These are phyloP conservation scores for Tonatia bakeri DNA, from an alignment of 2,113 vertebrate species.

Conservation along the genomic window DNA sequence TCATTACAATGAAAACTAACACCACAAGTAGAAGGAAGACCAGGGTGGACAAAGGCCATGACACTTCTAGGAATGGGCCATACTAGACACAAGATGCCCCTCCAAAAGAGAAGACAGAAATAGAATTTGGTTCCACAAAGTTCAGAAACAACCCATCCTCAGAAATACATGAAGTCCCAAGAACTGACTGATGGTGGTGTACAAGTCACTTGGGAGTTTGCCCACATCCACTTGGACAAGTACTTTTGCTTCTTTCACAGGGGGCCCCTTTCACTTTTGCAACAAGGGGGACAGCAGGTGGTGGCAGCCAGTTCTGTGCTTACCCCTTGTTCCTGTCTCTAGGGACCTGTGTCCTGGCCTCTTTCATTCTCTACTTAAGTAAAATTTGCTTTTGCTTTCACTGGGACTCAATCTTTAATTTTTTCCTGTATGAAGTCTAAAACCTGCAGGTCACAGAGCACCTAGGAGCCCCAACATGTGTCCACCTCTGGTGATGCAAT, in stretches of 20 bases:
- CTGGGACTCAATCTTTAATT: not conserved
- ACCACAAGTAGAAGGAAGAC: not conserved
- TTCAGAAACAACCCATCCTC: not conserved
- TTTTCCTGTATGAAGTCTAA: not conserved
- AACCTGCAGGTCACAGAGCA: not conserved
- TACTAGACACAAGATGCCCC: not conserved
- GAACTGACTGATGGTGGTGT: not conserved
- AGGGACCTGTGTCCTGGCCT: not conserved
- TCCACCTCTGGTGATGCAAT: not conserved
- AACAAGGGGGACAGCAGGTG: not conserved
- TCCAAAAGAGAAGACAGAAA: not conserved
- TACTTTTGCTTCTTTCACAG: not conserved
- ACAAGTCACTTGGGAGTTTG: not conserved
- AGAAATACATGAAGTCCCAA: not conserved
- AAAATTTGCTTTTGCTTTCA: not conserved
- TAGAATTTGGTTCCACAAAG: not conserved
- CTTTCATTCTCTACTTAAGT: not conserved
- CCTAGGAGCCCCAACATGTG: not conserved
- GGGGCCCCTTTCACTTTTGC: not conserved
- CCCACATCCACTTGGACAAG: not conserved
- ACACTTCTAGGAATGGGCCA: not conserved
- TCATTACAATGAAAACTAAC: not conserved
- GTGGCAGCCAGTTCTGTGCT: not conserved
- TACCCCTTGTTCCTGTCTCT: not conserved
- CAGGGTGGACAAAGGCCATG: not conserved